phyloP scores from a whole-genome alignment of 2,888 invertebrate genomes.

The Pheosia tremula region DNA sequence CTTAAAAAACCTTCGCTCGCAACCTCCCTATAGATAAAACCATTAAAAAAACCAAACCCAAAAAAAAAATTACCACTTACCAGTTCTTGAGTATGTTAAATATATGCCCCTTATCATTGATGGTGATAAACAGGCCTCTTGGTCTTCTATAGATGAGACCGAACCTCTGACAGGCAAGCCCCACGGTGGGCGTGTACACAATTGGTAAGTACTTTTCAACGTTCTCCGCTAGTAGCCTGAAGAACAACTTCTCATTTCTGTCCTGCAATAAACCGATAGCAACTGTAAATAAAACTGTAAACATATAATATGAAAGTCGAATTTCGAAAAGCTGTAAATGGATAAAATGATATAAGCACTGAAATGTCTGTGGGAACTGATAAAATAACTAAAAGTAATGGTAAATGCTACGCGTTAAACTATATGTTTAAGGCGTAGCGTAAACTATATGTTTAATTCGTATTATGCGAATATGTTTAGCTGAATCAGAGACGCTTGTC shows the following conservation, averaged over 20 bases:
- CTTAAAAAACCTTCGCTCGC: too few relatives aligned
- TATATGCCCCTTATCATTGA: conserved; percentile 96
- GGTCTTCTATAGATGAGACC: conserved; percentile 97
- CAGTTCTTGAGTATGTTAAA: conserved; percentile 96
- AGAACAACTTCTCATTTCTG: conserved; percentile 98
- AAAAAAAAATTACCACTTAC: conserved; percentile 87
- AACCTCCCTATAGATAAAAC: too few relatives aligned
- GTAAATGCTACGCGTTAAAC: too few relatives aligned
- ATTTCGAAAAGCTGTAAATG: neutral
- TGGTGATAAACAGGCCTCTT: conserved; percentile 97
- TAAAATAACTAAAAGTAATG: too few relatives aligned
- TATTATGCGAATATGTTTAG: too few relatives aligned
- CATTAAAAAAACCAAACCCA: too few relatives aligned
- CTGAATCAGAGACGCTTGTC: too few relatives aligned
- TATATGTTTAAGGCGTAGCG: too few relatives aligned
- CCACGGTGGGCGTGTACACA: conserved; percentile 99
- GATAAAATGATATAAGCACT: too few relatives aligned
- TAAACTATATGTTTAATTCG: too few relatives aligned
- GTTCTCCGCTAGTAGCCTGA: conserved; percentile 95
- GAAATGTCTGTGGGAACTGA: too few relatives aligned
- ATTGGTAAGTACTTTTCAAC: conserved; percentile 98
- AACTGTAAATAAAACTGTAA: conserved; percentile 53
- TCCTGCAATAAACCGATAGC: conserved; percentile 86
- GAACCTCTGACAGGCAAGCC: conserved; percentile 98
- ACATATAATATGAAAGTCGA: conserved; percentile 21